Evolutionary conservation across 2,888 invertebrate species (phyloP).

Genomic region (Laothoe populi): DNA sequence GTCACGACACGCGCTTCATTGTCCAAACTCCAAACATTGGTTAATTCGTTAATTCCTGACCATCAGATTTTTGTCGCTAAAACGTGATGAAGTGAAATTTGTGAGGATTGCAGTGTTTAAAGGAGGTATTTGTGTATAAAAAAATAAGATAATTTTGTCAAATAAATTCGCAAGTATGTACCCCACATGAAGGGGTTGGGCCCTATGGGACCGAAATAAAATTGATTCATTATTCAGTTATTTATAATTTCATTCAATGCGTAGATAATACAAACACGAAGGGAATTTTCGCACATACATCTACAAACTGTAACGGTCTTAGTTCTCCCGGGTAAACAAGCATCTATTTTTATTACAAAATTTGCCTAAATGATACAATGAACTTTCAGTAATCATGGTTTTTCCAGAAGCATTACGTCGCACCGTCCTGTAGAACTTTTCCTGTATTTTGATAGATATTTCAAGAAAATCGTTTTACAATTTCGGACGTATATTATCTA

Average conservation of each 20-base stretch:
- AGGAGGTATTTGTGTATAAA: conserved; percentile 14
- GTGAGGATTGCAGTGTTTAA: conserved; percentile 23
- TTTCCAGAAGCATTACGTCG: background rate
- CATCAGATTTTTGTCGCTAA: conserved; percentile 11
- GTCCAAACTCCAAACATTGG: conserved; percentile 42
- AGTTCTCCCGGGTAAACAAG: conserved; percentile 23
- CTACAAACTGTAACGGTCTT: conserved; percentile 2
- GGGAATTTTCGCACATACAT: conserved; percentile 3
- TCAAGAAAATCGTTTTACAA: no score
- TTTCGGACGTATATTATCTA: no score
- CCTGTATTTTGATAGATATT: no score
- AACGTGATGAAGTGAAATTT: conserved; percentile 16
- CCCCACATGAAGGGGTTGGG: no score
- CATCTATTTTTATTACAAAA: conserved; percentile 21
- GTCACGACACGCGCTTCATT: conserved; percentile 69
- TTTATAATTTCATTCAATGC: background rate
- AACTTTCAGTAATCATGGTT: background rate
- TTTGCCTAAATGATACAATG: background rate
- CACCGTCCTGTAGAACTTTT: background rate
- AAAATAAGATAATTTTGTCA: background rate
- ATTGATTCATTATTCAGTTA: background rate
- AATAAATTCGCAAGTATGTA: background rate
- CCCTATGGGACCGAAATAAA: background rate
- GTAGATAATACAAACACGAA: background rate
- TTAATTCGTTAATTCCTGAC: conserved; percentile 22